These are phyloP conservation scores for Calameuta filiformis DNA, from an alignment of 2,888 invertebrate species.

Conservation along the genomic window DNA sequence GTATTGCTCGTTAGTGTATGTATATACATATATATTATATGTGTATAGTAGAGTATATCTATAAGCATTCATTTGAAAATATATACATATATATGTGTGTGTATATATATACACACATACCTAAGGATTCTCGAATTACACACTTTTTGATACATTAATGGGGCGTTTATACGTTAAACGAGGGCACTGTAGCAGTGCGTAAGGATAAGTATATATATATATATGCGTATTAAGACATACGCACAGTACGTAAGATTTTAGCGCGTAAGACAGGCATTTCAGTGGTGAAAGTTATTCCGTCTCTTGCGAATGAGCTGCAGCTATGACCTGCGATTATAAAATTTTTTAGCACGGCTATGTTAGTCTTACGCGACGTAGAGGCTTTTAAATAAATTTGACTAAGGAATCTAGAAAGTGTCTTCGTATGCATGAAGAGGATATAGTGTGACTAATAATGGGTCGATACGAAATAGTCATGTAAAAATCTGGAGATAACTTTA, in stretches of 20 bases:
- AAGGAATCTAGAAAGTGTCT: not conserved
- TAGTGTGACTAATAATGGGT: not conserved
- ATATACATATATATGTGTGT: not conserved
- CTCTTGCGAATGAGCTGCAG: slow-evolving; percentile 29
- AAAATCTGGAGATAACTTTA: not conserved
- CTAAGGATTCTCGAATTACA: not conserved
- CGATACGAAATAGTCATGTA: not conserved
- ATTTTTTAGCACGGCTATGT: not conserved
- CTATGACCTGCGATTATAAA: slow-evolving; percentile 36
- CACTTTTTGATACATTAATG: not conserved
- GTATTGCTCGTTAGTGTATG: not conserved
- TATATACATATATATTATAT: not conserved
- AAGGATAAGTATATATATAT: not conserved
- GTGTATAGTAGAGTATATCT: not conserved
- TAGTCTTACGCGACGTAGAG: not conserved
- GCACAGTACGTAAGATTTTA: not conserved
- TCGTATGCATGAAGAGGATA: not conserved
- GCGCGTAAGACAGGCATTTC: not conserved
- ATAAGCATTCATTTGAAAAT: not conserved
- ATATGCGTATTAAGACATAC: not conserved
- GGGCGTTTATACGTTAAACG: not conserved
- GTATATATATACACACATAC: not conserved
- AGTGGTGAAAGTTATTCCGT: slow-evolving; percentile 45
- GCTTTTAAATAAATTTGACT: not conserved
- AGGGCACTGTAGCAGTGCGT: not conserved